phyloP scores from a whole-genome alignment of 2,888 invertebrate species.

The Xestoiulus laeticollis region DNA sequence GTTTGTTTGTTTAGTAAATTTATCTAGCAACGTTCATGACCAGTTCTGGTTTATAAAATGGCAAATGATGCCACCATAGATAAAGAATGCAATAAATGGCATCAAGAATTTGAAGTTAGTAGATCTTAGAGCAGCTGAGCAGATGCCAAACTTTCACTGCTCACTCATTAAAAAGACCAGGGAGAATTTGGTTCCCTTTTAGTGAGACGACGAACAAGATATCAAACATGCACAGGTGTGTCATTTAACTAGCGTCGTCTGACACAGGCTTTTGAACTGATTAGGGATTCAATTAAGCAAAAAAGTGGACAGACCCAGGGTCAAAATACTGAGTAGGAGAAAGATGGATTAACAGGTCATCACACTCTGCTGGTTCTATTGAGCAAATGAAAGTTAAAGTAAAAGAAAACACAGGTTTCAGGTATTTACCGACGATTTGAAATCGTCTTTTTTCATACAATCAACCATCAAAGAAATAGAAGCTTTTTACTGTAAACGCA shows the following conservation, averaged over 20 bases:
- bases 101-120: no score
- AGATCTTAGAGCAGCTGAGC: no score
- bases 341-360: neutral
- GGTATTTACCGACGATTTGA: neutral
- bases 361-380: neutral
- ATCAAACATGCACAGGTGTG: conserved; percentile 46
- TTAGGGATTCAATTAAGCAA: neutral
- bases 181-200: conserved; percentile 59
- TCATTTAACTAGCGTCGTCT: neutral
- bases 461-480: neutral
- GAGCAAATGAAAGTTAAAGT: neutral
- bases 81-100: no score
- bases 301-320: neutral
- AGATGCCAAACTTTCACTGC: no score
- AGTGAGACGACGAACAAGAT: no score
- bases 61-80: no score
- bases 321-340: neutral
- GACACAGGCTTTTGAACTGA: no score
- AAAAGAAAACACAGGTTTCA: neutral
- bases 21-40: no score
- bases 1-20: no score
- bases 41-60: no score
- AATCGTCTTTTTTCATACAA: neutral
- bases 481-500: neutral
- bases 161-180: neutral